These are phyloP conservation scores for Pachydiplax longipennis DNA, from an alignment of 2,888 invertebrate genomes.

Conservation along the genomic window DNA sequence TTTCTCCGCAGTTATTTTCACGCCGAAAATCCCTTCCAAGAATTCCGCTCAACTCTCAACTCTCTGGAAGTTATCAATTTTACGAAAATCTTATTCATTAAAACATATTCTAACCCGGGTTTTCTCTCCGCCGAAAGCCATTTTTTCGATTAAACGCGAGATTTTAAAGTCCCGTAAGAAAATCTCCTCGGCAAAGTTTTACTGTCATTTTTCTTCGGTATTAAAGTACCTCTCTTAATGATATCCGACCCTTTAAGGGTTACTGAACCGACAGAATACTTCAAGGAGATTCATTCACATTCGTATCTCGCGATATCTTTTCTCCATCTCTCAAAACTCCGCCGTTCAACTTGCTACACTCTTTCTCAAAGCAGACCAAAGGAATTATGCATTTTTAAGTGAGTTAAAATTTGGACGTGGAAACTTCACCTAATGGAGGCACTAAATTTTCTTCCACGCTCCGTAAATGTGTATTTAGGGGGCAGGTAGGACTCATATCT, in stretches of 20 bases:
- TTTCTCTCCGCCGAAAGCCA: too few species aligned
- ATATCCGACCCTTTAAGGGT: not conserved
- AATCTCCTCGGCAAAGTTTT: too few species aligned
- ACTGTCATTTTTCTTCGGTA: too few species aligned
- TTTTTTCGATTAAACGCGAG: too few species aligned
- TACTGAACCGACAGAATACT: not conserved
- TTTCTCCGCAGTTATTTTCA: not conserved
- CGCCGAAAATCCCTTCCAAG: too few species aligned
- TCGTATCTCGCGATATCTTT: not conserved
- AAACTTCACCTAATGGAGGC: not conserved
- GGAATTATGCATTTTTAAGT: not conserved
- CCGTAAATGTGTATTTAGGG: not conserved
- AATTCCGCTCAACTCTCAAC: too few species aligned
- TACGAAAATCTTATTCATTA: too few species aligned
- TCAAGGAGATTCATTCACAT: not conserved
- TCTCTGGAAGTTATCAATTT: too few species aligned
- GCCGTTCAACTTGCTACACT: not conserved
- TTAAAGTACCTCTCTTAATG: not conserved
- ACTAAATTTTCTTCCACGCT: not conserved
- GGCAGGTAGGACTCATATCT: too few species aligned
- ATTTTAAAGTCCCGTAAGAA: too few species aligned
- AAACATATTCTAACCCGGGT: too few species aligned
- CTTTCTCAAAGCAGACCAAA: not conserved
- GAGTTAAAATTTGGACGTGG: not conserved
- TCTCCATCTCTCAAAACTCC: not conserved